These are phyloP conservation scores for Rhincodon typus DNA, from an alignment of 2,797 vertebrate species.

Conservation along the genomic window DNA sequence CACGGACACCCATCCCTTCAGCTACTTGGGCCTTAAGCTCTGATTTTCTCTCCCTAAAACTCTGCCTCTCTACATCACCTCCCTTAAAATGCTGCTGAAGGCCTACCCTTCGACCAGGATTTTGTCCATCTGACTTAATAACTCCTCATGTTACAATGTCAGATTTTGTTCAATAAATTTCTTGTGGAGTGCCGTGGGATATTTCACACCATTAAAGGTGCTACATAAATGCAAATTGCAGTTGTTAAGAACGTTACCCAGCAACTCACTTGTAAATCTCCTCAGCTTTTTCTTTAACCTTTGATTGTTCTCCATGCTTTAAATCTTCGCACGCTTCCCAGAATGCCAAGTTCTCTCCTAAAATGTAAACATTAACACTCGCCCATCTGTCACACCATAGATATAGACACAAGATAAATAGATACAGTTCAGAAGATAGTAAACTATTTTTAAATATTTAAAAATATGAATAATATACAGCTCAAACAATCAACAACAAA, in stretches of 20 bases:
- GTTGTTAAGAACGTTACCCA: not conserved
- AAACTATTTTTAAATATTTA: not conserved
- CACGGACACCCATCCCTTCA: not conserved
- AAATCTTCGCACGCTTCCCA: conserved; percentile 96
- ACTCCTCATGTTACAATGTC: not conserved
- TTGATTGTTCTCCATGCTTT: conserved; percentile 87
- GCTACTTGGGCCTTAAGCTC: not conserved
- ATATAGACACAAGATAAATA: no score
- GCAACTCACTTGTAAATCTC: conserved; percentile 87
- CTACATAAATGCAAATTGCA: not conserved
- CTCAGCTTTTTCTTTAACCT: conserved; percentile 90
- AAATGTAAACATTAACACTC: not conserved
- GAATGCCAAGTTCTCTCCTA: conserved; percentile 94
- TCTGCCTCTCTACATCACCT: no score
- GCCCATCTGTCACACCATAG: no score
- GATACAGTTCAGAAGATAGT: not conserved
- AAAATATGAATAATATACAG: not conserved
- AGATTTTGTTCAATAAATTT: not conserved
- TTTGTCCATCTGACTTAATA: not conserved
- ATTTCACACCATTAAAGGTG: not conserved
- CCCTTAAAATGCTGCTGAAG: not conserved
- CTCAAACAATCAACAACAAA: not conserved
- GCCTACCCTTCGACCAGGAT: not conserved
- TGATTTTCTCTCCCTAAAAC: not conserved
- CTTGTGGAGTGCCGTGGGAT: not conserved